Evolutionary conservation across 2,888 invertebrate species (phyloP).

Genomic region (Achlya flavicornis): DNA sequence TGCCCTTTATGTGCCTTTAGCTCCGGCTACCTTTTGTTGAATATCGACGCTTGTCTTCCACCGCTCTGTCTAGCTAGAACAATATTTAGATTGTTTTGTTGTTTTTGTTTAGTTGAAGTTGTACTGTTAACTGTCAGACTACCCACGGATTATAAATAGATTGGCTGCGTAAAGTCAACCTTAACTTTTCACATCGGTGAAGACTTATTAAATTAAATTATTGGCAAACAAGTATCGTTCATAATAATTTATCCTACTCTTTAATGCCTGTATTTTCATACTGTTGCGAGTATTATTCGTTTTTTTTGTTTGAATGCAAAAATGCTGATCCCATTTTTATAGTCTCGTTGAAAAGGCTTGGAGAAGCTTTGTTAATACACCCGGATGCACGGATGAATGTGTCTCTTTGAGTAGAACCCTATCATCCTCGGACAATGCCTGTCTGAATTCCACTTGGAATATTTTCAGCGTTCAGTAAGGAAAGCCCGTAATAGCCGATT

Average conservation of each 20-base stretch:
- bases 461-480: background rate
- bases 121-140: background rate
- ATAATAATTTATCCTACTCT: background rate
- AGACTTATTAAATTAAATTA: no score
- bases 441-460: slow-evolving; percentile 1
- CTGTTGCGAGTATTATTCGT: background rate
- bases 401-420: background rate
- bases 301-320: background rate
- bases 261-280: background rate
- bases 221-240: no score
- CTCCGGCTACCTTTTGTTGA: background rate
- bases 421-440: slow-evolving; percentile 6
- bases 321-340: background rate
- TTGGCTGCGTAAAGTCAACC: background rate
- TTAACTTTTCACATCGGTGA: no score
- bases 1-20: background rate
- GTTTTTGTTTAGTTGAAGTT: background rate
- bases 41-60: background rate
- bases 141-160: background rate
- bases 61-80: background rate
- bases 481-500: background rate
- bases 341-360: background rate
- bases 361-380: background rate
- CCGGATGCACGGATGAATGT: slow-evolving; percentile 5
- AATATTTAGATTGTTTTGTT: background rate